phyloP scores from a whole-genome alignment of 2,797 vertebrate species.

The Tolypeutes matacus region DNA sequence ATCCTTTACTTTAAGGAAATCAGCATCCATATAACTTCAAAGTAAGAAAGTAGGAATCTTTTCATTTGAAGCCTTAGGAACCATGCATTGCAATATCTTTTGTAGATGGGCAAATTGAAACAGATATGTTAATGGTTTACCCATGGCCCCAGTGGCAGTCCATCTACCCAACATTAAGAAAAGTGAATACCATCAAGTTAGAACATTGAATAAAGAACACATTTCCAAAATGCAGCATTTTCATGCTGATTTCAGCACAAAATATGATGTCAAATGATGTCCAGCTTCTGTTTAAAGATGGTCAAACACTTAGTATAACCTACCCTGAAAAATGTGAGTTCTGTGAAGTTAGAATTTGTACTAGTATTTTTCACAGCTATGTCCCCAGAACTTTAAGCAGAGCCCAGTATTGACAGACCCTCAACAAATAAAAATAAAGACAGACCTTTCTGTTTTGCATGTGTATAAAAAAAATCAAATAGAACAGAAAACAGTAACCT shows the following conservation, averaged over 20 bases:
- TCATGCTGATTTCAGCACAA: background rate
- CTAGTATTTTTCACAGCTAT: background rate
- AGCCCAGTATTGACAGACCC: background rate
- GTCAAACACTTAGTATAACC: accelerated
- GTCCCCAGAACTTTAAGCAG: background rate
- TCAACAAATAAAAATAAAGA: background rate
- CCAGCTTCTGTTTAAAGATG: background rate
- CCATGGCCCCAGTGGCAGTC: accelerated
- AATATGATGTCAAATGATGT: background rate
- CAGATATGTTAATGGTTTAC: background rate
- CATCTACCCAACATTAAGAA: background rate
- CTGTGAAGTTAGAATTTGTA: background rate
- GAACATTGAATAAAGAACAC: background rate
- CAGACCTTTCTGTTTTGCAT: background rate
- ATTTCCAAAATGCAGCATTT: background rate
- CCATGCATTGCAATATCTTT: background rate
- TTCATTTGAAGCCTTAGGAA: background rate
- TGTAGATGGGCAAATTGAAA: background rate
- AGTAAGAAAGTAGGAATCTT: background rate
- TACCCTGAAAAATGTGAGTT: background rate
- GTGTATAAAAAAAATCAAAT: constrained; percentile 5
- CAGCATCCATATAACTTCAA: background rate
- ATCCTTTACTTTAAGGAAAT: background rate
- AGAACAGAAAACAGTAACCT: background rate
- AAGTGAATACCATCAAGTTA: background rate